Conservation (phyloP, 1,140 invertebrate species). For the Brachionus plicatilis region DNA sequence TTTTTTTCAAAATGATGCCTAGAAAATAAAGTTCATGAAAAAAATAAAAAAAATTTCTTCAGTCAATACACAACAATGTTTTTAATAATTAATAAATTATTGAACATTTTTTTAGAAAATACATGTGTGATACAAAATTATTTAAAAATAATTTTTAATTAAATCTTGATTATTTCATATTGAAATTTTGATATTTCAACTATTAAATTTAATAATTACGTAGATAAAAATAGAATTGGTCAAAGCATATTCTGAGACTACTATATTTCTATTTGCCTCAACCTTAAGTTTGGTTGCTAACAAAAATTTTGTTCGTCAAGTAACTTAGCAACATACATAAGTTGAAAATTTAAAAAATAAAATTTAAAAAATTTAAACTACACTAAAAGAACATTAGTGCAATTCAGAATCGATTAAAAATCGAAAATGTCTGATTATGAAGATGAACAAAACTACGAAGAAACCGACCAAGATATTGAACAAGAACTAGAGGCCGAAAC, state of each 20-base stretch:
- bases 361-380: constrained; percentile 1
- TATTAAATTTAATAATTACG: too few species aligned
- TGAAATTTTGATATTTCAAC: too few species aligned
- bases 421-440: constrained; percentile 27
- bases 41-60: too few species aligned
- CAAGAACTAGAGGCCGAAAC: constrained; percentile 9
- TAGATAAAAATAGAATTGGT: too few species aligned
- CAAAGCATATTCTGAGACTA: not conserved
- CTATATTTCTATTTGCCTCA: not conserved
- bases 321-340: constrained; percentile 7
- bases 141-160: too few species aligned
- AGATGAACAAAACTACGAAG: not conserved
- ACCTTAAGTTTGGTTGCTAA: not conserved
- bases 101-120: too few species aligned
- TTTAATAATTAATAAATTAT: too few species aligned
- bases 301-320: not conserved
- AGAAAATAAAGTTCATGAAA: too few species aligned
- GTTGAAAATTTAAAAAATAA: constrained; percentile 8
- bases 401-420: not conserved
- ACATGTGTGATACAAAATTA: too few species aligned
- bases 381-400: not conserved
- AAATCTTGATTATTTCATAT: too few species aligned
- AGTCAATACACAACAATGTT: too few species aligned
- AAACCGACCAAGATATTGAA: not conserved
- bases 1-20: too few species aligned